A percentile compares a stretch with the other conserved stretches of the same genome.
Evolutionary conservation across 1,140 invertebrate species (phyloP).

Genomic region (Olivierus martensii): DNA sequence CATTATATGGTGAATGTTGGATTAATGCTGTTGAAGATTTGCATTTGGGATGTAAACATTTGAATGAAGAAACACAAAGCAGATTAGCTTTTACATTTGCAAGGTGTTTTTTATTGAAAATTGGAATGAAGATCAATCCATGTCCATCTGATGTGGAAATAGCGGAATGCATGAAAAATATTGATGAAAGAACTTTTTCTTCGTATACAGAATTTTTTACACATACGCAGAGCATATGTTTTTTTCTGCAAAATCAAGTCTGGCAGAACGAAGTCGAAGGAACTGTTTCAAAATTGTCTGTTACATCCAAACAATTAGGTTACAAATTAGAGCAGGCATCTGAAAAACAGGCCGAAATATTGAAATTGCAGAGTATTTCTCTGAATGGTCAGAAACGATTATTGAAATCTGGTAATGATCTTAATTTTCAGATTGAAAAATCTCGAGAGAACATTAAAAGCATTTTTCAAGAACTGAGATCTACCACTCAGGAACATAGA

Average conservation of each 20-base stretch:
- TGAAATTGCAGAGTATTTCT: constrained; percentile 39
- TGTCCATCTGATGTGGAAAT: constrained; percentile 33
- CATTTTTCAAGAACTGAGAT: constrained; percentile 38
- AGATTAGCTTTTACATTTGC: constrained; percentile 44
- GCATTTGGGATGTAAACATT: constrained; percentile 38
- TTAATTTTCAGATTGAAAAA: constrained; percentile 30
- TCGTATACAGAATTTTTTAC: constrained; percentile 52
- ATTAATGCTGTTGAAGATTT: constrained; percentile 38
- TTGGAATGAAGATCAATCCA: constrained; percentile 37
- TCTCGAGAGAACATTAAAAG: constrained; percentile 34
- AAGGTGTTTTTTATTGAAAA: constrained; percentile 49
- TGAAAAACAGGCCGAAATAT: constrained; percentile 29
- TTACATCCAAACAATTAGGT: constrained; percentile 34
- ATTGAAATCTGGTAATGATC: constrained; percentile 32
- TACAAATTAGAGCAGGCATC: constrained; percentile 35
- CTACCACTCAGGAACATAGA: constrained; percentile 38
- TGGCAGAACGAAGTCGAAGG: constrained; percentile 48
- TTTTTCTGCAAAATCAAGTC: constrained; percentile 45
- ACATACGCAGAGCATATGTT: constrained; percentile 52
- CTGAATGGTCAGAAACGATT: constrained; percentile 40
- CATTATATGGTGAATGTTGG: constrained; percentile 40
- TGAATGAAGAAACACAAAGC: constrained; percentile 45
- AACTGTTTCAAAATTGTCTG: constrained; percentile 35
- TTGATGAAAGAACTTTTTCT: constrained; percentile 43
- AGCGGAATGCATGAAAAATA: constrained; percentile 38